Percentiles rank a stretch among this genome's conserved stretches.
These are phyloP conservation scores for Burhinus oedicnemus DNA, from an alignment of 2,113 vertebrate genomes.

Conservation along the genomic window DNA sequence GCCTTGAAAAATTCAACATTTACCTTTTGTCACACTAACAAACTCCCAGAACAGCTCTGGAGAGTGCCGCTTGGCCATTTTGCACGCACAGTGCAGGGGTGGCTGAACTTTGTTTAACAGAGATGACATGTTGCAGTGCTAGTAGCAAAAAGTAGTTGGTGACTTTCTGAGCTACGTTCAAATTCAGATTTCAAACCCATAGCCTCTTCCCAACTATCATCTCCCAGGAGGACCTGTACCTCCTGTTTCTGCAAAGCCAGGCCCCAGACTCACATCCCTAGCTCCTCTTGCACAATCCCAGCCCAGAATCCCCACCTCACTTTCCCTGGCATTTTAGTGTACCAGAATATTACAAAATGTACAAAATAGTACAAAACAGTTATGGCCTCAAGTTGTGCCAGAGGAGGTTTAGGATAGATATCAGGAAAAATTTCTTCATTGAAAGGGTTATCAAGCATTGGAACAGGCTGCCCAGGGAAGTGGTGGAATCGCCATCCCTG, in stretches of 20 bases:
- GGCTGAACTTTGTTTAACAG: background rate
- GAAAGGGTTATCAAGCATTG: too few species aligned
- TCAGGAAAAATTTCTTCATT: too few species aligned
- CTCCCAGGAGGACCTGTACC: background rate
- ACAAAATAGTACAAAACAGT: too few species aligned
- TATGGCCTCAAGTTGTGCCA: too few species aligned
- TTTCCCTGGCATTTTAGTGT: background rate
- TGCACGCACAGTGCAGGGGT: background rate
- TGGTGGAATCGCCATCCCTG: too few species aligned
- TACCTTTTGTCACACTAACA: background rate
- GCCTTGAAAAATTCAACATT: background rate
- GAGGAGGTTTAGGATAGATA: too few species aligned
- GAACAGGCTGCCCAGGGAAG: too few species aligned
- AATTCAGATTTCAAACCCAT: background rate
- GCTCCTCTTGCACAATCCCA: background rate
- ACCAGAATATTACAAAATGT: background rate
- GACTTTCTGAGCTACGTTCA: background rate
- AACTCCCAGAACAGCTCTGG: background rate
- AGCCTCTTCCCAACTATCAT: fast-evolving
- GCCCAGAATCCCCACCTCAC: background rate
- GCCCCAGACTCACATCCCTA: fast-evolving
- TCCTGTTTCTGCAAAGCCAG: background rate
- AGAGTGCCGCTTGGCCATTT: background rate
- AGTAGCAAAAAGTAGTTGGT: background rate
- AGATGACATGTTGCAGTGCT: background rate